These are phyloP conservation scores for Holothuria leucospilota DNA, from an alignment of 53 echinoderm and acorn worm genomes.

Conservation along the genomic window DNA sequence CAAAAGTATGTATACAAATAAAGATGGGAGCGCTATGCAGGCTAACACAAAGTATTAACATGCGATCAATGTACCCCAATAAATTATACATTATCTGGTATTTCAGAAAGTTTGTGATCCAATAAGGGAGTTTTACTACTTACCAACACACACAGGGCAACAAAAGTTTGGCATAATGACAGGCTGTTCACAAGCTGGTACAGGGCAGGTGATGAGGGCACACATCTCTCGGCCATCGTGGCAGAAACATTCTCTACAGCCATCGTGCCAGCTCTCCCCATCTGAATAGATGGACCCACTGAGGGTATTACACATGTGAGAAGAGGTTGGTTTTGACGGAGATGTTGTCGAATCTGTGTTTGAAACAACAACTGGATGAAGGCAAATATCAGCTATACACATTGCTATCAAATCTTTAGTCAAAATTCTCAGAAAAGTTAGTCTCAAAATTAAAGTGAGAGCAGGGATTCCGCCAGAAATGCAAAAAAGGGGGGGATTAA, in stretches of 20 bases:
- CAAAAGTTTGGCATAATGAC: slow-evolving; percentile 84
- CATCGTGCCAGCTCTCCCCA: slow-evolving; percentile 99
- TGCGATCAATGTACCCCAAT: no score
- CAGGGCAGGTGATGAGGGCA: slow-evolving; percentile 85
- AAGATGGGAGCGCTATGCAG: no score
- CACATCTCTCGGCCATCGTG: slow-evolving; percentile 99
- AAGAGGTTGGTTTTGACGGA: slow-evolving; percentile 30
- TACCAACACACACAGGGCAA: slow-evolving; percentile 94
- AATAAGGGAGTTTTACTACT: not conserved
- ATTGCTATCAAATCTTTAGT: no score
- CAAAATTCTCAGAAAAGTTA: no score
- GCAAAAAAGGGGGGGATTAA: no score
- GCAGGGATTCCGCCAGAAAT: no score
- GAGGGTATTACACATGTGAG: slow-evolving; percentile 45
- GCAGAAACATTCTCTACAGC: slow-evolving; percentile 96
- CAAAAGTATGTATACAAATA: no score
- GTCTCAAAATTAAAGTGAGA: no score
- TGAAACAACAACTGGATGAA: not conserved
- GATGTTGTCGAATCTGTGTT: slow-evolving; percentile 41
- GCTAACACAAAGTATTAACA: no score
- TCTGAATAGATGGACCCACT: slow-evolving; percentile 75
- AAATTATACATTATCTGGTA: no score
- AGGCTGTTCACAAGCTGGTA: slow-evolving; percentile 81
- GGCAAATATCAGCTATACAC: not conserved
- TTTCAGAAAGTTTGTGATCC: no score